Percentiles rank a stretch among this genome's conserved stretches.
These are phyloP conservation scores for Meliscaeva auricollis DNA, from an alignment of 2,888 invertebrate genomes.

Conservation along the genomic window DNA sequence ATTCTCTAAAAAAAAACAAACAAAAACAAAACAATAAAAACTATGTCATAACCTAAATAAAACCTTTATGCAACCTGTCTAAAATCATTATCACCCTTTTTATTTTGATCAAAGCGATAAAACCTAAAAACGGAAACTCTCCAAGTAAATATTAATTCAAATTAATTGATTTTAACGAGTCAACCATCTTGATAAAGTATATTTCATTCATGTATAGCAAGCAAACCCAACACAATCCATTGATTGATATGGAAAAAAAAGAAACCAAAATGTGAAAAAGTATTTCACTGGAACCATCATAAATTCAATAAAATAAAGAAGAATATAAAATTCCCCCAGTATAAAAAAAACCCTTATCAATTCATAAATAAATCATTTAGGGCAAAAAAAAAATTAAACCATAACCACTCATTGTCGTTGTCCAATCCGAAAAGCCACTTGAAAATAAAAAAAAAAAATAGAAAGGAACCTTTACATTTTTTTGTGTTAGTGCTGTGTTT, in stretches of 20 bases:
- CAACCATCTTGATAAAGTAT: conserved; percentile 18
- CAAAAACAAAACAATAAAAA: not conserved
- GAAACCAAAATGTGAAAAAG: not conserved
- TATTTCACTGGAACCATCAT: conserved; percentile 20
- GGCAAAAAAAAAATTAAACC: conserved; percentile 44
- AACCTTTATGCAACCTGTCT: not conserved
- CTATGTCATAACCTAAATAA: conserved; percentile 32
- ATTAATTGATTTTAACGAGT: conserved; percentile 9
- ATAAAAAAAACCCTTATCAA: conserved; percentile 35
- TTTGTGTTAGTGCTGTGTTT: not conserved
- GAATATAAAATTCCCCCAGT: not conserved
- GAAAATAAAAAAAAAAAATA: conserved; percentile 2
- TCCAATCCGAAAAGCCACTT: conserved; percentile 22
- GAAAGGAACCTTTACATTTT: conserved; percentile 33
- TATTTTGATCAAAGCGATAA: conserved; percentile 1
- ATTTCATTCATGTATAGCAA: conserved; percentile 26
- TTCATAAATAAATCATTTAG: conserved; percentile 47
- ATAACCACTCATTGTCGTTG: conserved; percentile 43
- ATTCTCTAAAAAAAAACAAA: not conserved
- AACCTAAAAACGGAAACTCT: not conserved
- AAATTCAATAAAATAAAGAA: not conserved
- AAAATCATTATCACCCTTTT: not conserved
- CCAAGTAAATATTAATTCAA: conserved; percentile 3
- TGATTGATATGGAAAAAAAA: conserved; percentile 7
- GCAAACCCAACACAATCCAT: conserved; percentile 2